A percentile compares a stretch with the other conserved stretches of the same genome.
phyloP scores from a whole-genome alignment of 2,797 vertebrate species.

The Anas capensis region DNA sequence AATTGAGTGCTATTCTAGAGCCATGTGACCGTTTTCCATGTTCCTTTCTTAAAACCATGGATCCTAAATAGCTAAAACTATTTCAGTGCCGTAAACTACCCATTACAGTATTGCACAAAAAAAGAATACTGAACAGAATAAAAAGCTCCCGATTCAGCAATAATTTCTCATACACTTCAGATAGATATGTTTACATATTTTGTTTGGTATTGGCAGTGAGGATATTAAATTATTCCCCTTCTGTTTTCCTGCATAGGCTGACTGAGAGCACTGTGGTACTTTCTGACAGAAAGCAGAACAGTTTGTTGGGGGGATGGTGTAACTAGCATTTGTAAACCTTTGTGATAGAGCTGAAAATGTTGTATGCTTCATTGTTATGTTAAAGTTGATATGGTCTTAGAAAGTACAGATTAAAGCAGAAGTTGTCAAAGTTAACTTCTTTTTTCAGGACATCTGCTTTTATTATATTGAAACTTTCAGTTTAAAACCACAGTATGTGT shows the following conservation, averaged over 20 bases:
- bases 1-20: background rate
- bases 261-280: background rate
- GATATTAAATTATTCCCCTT: background rate
- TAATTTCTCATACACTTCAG: background rate
- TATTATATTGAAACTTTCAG: background rate
- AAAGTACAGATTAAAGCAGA: background rate
- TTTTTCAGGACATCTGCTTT: background rate
- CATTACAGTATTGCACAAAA: background rate
- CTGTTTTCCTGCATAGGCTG: background rate
- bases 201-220: background rate
- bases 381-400: background rate
- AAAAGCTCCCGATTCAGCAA: background rate
- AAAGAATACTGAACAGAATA: background rate
- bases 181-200: background rate
- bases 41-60: background rate
- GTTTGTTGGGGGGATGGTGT: background rate
- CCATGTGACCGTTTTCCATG: rapidly evolving
- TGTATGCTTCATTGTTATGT: background rate
- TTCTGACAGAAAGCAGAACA: background rate
- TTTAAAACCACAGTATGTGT: background rate
- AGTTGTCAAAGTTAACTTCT: background rate
- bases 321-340: background rate
- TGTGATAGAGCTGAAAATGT: background rate
- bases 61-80: background rate
- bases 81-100: background rate